phyloP scores from a whole-genome alignment of 2,797 vertebrate genomes.

The Pelodytes ibericus region DNA sequence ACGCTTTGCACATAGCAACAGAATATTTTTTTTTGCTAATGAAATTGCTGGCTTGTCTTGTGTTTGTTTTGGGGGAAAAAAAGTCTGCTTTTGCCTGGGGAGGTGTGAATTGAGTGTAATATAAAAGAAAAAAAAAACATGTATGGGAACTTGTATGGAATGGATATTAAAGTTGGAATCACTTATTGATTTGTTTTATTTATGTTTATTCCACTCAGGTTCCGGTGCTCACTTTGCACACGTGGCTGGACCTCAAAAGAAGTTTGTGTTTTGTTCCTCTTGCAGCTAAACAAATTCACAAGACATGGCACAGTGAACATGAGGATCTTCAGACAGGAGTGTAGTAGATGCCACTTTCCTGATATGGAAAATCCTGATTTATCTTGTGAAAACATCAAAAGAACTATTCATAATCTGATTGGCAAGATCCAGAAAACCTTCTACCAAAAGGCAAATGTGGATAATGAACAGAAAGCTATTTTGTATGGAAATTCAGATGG shows the following conservation, averaged over 20 bases:
- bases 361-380: constrained; percentile 62
- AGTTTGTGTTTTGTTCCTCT: constrained; percentile 65
- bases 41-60: no score
- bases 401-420: constrained; percentile 60
- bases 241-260: constrained; percentile 64
- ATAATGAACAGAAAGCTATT: background rate
- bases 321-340: constrained; percentile 66
- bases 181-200: background rate
- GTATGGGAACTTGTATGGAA: no score
- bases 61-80: no score
- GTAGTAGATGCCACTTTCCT: constrained; percentile 57
- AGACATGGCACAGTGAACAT: constrained; percentile 60
- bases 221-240: constrained; percentile 65
- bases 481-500: background rate
- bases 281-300: constrained; percentile 57
- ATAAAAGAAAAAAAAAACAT: no score
- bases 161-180: background rate
- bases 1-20: no score
- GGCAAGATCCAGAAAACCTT: constrained; percentile 57
- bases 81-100: no score
- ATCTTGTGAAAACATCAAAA: constrained; percentile 60
- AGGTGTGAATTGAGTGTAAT: no score
- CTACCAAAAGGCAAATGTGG: constrained; percentile 39
- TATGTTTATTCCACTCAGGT: constrained; percentile 56
- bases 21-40: no score